phyloP scores from a whole-genome alignment of 2,888 invertebrate species.

The Nasonia oneida region DNA sequence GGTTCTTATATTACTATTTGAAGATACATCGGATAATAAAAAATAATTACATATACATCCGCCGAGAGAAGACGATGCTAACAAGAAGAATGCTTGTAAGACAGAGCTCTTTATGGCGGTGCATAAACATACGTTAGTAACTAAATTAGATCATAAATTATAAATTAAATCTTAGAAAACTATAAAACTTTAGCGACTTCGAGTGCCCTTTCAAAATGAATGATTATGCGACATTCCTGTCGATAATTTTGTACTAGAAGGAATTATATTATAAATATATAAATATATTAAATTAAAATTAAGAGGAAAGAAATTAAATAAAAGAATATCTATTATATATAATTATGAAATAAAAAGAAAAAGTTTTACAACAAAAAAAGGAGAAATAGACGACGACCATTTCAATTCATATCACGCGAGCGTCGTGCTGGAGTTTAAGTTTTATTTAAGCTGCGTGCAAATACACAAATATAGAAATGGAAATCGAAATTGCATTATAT shows the following conservation, averaged over 20 bases:
- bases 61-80: background rate
- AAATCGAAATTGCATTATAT: conserved; percentile 12
- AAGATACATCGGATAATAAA: conserved; percentile 9
- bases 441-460: conserved; percentile 46
- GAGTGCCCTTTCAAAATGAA: conserved; percentile 60
- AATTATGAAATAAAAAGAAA: conserved; percentile 11
- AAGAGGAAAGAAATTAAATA: conserved; percentile 24
- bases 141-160: conserved; percentile 22
- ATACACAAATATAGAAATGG: conserved; percentile 33
- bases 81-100: too few species aligned
- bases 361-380: conserved; percentile 14
- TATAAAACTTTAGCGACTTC: conserved; percentile 50
- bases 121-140: conserved; percentile 16
- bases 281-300: conserved; percentile 29
- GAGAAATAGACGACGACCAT: conserved; percentile 62
- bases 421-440: conserved; percentile 50
- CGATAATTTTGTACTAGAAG: conserved; percentile 68
- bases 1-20: conserved; percentile 9
- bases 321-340: conserved; percentile 18
- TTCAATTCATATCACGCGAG: conserved; percentile 67
- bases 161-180: conserved; percentile 39
- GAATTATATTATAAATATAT: conserved; percentile 50
- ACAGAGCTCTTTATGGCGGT: conserved; percentile 36
- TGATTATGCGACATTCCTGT: conserved; percentile 53
- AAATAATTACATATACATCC: conserved; percentile 1